These are phyloP conservation scores for Melinaea menophilus DNA, from an alignment of 2,888 invertebrate species.

Conservation along the genomic window DNA sequence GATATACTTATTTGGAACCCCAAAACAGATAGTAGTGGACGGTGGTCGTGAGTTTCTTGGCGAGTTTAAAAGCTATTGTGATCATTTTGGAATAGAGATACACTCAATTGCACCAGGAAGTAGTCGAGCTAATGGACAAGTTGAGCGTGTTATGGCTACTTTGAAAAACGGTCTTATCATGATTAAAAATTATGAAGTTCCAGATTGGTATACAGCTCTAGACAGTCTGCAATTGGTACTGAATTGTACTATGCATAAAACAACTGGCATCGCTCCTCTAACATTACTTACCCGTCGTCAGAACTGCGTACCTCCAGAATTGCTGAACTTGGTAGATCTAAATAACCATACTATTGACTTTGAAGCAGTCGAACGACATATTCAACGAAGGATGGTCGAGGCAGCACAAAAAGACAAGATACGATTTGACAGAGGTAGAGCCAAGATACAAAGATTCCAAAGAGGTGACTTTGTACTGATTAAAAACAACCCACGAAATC, in stretches of 20 bases:
- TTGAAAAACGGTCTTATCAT: slow-evolving; percentile 30
- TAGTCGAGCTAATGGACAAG: slow-evolving; percentile 35
- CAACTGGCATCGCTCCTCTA: slow-evolving; percentile 29
- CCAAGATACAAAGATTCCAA: background rate
- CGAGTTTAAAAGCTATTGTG: slow-evolving; percentile 28
- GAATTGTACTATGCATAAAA: slow-evolving; percentile 31
- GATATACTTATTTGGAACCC: slow-evolving; percentile 27
- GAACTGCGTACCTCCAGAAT: slow-evolving; percentile 28
- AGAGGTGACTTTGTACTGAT: background rate
- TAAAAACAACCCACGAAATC: no score
- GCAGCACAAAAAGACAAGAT: background rate
- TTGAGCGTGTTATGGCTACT: slow-evolving; percentile 24
- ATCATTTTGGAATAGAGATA: slow-evolving; percentile 22
- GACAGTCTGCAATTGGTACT: slow-evolving; percentile 32
- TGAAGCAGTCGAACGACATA: background rate
- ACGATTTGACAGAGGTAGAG: background rate
- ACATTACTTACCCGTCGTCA: slow-evolving; percentile 24
- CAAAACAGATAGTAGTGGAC: slow-evolving; percentile 30
- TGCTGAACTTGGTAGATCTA: slow-evolving; percentile 6
- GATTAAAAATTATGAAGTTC: slow-evolving; percentile 33
- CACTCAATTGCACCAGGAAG: slow-evolving; percentile 28
- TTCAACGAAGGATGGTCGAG: background rate
- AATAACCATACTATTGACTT: background rate
- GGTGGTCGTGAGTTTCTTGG: slow-evolving; percentile 30
- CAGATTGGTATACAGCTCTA: slow-evolving; percentile 31